phyloP scores from a whole-genome alignment of 2,113 vertebrate species.

The Pterophyllum scalare region DNA sequence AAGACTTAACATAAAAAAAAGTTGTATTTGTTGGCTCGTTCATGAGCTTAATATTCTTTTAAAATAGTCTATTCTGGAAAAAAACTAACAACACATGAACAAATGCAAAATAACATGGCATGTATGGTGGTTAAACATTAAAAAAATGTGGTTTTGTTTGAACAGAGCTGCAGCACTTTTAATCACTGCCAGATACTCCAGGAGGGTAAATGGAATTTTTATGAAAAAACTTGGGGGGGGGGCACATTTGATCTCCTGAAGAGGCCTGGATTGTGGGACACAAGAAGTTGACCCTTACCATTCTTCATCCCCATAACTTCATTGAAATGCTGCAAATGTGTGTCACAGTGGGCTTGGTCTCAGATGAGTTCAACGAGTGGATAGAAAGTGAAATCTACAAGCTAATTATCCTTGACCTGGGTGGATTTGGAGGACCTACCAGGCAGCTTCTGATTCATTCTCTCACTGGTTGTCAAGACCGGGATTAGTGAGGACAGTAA shows the following conservation, averaged over 20 bases:
- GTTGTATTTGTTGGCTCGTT: background rate
- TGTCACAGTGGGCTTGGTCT: constrained; percentile 70
- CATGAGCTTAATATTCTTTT: background rate
- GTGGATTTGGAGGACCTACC: constrained; percentile 73
- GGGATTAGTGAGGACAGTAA: constrained; percentile 83
- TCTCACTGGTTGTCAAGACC: constrained; percentile 75
- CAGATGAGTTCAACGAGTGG: constrained; percentile 62
- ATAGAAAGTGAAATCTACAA: constrained; percentile 72
- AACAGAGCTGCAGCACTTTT: constrained; percentile 31
- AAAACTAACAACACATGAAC: background rate
- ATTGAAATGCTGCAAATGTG: constrained; percentile 62
- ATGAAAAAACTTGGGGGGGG: background rate
- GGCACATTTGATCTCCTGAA: too few species aligned
- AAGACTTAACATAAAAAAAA: background rate
- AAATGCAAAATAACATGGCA: background rate
- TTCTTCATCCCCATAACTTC: constrained; percentile 59
- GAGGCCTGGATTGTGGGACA: too few species aligned
- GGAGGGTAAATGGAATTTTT: constrained; percentile 10
- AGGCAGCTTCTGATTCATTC: constrained; percentile 79
- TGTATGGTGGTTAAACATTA: background rate
- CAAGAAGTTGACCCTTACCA: constrained; percentile 47
- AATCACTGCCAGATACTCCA: constrained; percentile 39
- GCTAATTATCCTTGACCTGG: constrained; percentile 80
- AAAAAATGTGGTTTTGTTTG: constrained; percentile 7
- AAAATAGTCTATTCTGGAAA: background rate